Percentiles rank a stretch among this genome's conserved stretches.
Evolutionary conservation across 2,113 vertebrate species (phyloP).

Genomic region (Hippocampus abdominalis): DNA sequence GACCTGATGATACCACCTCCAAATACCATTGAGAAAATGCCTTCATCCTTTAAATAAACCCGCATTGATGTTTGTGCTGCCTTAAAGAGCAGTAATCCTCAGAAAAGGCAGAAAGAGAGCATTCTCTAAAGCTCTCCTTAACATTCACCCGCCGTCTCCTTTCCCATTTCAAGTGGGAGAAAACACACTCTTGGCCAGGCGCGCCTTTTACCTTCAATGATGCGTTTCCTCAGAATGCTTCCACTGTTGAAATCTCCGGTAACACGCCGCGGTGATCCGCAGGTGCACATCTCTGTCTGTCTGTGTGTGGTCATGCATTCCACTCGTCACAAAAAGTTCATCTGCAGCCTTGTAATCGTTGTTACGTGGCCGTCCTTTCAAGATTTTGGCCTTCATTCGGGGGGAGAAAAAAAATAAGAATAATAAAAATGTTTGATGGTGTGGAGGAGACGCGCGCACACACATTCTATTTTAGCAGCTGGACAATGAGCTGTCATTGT

Average conservation of each 20-base stretch:
- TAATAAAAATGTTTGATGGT: slow-evolving; percentile 23
- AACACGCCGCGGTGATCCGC: slow-evolving; percentile 29
- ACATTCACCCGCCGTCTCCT: slow-evolving; percentile 68
- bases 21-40: slow-evolving; percentile 70
- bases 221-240: slow-evolving; percentile 30
- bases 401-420: slow-evolving; percentile 25
- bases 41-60: slow-evolving; percentile 75
- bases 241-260: slow-evolving; percentile 17
- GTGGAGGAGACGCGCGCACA: slow-evolving; percentile 23
- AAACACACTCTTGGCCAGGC: slow-evolving; percentile 57
- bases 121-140: slow-evolving; percentile 67
- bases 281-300: slow-evolving; percentile 12
- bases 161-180: slow-evolving; percentile 57
- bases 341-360: slow-evolving; percentile 24
- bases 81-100: slow-evolving; percentile 71
- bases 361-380: slow-evolving; percentile 30
- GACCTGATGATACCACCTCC: slow-evolving; percentile 67
- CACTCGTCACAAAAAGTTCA: slow-evolving; percentile 44
- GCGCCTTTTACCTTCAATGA: slow-evolving; percentile 53
- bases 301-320: slow-evolving; percentile 2
- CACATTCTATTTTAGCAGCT: slow-evolving; percentile 83
- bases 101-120: slow-evolving; percentile 48
- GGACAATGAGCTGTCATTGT: slow-evolving; percentile 94
- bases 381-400: slow-evolving; percentile 44
- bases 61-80: slow-evolving; percentile 69